Conservation (phyloP, 2,888 invertebrate genomes). For the Rhamphomyia laevipes region DNA sequence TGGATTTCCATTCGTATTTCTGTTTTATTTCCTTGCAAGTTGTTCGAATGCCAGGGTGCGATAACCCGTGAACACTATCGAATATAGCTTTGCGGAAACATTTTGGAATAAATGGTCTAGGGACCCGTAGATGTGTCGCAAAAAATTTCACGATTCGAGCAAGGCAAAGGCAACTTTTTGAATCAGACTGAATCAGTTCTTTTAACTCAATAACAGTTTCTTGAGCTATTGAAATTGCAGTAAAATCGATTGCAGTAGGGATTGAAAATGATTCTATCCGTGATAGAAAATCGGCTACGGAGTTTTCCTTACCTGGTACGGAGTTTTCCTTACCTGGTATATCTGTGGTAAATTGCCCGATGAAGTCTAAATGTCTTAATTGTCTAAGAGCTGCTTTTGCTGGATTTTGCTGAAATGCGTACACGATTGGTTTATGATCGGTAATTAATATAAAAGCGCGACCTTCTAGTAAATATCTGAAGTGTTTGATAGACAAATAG, state of each 20-base stretch:
- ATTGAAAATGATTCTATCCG: conserved; percentile 6
- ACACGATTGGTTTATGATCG: conserved; percentile 4
- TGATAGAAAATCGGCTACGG: conserved; percentile 6
- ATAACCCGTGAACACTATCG: conserved; percentile 12
- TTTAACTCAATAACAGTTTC: neutral
- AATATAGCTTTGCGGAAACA: conserved; percentile 1
- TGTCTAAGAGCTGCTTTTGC: conserved; percentile 2
- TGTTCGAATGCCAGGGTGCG: no score
- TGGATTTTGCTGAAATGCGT: conserved; percentile 2
- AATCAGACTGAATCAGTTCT: neutral
- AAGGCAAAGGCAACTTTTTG: neutral
- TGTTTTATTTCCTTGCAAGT: conserved; percentile 6
- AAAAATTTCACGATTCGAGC: neutral
- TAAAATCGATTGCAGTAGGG: neutral
- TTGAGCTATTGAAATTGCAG: conserved; percentile 4
- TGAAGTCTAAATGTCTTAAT: conserved; percentile 7
- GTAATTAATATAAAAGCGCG: neutral
- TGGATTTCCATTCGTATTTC: neutral
- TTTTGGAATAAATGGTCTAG: neutral
- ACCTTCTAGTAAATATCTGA: neutral
- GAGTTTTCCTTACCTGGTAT: no score
- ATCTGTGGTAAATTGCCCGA: conserved; percentile 8
- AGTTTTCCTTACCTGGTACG: conserved; percentile 6
- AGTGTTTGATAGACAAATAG: conserved; percentile 3
- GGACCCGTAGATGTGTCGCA: conserved; percentile 3